Percentiles rank a stretch among this genome's conserved stretches.
phyloP scores from a whole-genome alignment of 2,113 vertebrate species.

The Danionella cerebrum region DNA sequence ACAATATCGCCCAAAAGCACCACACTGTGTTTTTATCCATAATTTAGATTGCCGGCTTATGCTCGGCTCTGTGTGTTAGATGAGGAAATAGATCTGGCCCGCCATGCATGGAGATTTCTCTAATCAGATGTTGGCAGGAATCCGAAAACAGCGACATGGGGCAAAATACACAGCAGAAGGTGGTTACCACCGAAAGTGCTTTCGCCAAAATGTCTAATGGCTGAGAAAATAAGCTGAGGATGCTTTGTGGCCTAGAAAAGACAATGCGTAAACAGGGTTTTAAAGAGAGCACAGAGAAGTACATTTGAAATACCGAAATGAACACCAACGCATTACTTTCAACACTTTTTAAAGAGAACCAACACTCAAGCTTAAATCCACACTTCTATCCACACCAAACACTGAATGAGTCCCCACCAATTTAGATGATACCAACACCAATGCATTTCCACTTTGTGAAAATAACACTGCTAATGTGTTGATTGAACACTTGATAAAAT shows the following conservation, averaged over 20 bases:
- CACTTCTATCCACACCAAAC: no score
- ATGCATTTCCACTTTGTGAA: no score
- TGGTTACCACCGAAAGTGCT: conserved; percentile 13
- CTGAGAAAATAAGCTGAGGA: background rate
- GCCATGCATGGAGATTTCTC: conserved; percentile 40
- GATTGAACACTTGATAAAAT: no score
- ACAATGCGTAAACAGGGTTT: no score
- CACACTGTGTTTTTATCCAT: conserved; percentile 50
- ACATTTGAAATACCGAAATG: no score
- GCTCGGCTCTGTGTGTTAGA: conserved; percentile 11
- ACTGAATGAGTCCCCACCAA: no score
- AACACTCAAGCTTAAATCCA: no score
- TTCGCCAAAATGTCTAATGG: background rate
- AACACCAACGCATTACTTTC: no score
- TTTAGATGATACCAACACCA: no score
- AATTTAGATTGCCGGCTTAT: conserved; percentile 45
- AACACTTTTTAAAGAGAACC: no score
- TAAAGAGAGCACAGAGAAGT: no score
- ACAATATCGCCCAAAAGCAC: conserved; percentile 69
- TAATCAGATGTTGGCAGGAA: conserved; percentile 36
- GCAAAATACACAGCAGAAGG: conserved; percentile 25
- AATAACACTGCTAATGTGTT: no score
- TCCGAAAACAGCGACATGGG: conserved; percentile 23
- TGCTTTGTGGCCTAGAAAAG: background rate
- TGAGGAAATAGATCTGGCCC: conserved; percentile 31